Conservation (phyloP, 2,113 vertebrate species). For the Nannobrachium achirus region DNA sequence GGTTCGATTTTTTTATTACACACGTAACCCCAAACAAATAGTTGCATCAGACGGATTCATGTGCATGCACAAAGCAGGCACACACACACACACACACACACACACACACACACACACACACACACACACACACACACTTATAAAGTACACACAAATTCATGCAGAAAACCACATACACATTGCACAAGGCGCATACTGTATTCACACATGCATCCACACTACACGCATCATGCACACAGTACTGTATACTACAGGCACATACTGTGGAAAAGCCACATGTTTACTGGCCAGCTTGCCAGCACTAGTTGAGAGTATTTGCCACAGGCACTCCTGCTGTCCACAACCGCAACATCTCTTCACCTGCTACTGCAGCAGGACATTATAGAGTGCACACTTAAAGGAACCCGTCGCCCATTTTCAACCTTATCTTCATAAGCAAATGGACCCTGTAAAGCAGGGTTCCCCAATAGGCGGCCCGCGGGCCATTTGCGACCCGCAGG, state of each 20-base stretch:
- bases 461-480: too few relatives aligned
- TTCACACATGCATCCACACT: background rate
- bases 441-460: too few relatives aligned
- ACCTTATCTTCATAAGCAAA: background rate
- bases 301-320: conserved; percentile 10
- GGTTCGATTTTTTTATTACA: too few relatives aligned
- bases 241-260: background rate
- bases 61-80: background rate
- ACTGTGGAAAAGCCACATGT: background rate
- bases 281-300: conserved; percentile 19
- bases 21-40: background rate
- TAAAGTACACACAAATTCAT: background rate
- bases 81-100: background rate
- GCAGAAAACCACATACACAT: background rate
- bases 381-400: too few relatives aligned
- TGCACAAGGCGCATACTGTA: background rate
- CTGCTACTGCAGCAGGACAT: background rate
- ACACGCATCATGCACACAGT: conserved; percentile 2
- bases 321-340: conserved; percentile 30
- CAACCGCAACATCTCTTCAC: background rate
- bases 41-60: background rate
- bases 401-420: background rate
- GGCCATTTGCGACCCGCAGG: too few relatives aligned
- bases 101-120: conserved; percentile 12
- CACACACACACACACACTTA: conserved; percentile 1